Evolutionary conservation across 2,888 invertebrate genomes (phyloP).

Genomic region (Priocnemis perturbator): DNA sequence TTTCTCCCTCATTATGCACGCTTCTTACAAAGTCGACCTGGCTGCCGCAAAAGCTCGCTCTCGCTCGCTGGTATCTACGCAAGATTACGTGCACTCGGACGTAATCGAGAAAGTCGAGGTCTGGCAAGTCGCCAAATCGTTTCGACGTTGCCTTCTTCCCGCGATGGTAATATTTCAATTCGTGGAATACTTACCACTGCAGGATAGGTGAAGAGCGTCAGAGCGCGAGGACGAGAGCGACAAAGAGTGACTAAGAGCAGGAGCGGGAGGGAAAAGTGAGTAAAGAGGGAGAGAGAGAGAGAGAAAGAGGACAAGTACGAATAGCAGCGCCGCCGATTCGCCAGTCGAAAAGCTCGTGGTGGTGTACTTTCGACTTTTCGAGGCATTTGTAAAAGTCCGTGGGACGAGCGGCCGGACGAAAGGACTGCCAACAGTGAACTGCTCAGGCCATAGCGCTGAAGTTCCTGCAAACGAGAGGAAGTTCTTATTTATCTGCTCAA

Average conservation of each 20-base stretch:
- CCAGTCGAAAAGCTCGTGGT: slow-evolving; percentile 21
- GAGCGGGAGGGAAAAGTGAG: too few species aligned
- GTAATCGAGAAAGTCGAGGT: slow-evolving; percentile 58
- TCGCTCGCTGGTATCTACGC: slow-evolving; percentile 43
- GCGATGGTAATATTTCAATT: slow-evolving; percentile 61
- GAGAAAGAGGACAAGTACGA: slow-evolving; percentile 20
- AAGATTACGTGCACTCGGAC: slow-evolving; percentile 52
- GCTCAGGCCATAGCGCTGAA: slow-evolving; percentile 18
- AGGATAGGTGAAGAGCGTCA: slow-evolving; percentile 20
- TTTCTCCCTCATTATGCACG: slow-evolving; percentile 42
- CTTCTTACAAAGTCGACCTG: slow-evolving; percentile 28
- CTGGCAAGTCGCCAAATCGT: slow-evolving; percentile 67
- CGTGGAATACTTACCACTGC: slow-evolving; percentile 42
- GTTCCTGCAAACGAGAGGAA: slow-evolving; percentile 25
- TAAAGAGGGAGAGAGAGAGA: slow-evolving; percentile 11
- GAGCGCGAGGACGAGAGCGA: slow-evolving; percentile 17
- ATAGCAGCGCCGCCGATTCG: slow-evolving; percentile 37
- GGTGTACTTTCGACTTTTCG: slow-evolving; percentile 41
- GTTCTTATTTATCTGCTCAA: slow-evolving; percentile 40
- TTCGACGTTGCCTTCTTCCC: slow-evolving; percentile 56
- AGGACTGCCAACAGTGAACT: slow-evolving; percentile 7
- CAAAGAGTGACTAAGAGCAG: slow-evolving; percentile 4
- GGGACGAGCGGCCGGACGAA: not conserved
- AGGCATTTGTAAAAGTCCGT: slow-evolving; percentile 42
- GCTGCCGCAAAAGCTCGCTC: slow-evolving; percentile 26